Evolutionary conservation across 2,888 invertebrate species (phyloP).

Genomic region (Automeris io): DNA sequence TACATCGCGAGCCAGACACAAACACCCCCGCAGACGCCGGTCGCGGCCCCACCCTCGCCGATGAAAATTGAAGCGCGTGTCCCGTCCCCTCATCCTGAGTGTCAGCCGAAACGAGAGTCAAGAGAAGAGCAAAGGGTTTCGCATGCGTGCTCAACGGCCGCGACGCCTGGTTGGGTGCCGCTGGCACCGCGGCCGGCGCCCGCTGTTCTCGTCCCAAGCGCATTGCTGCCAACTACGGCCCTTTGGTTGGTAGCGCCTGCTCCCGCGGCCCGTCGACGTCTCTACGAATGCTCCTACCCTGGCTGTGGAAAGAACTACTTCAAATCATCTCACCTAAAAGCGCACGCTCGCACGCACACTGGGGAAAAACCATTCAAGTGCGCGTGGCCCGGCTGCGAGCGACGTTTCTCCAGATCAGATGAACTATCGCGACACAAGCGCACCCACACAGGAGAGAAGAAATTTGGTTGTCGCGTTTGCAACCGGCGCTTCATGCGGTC

Average conservation of each 20-base stretch:
- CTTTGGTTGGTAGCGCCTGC: constrained; percentile 63
- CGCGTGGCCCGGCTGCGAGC: constrained; percentile 90
- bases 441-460: constrained; percentile 97
- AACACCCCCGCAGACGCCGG: constrained; percentile 24
- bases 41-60: constrained; percentile 24
- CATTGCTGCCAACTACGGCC: constrained; percentile 52
- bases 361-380: constrained; percentile 95
- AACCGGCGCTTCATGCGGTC: constrained; percentile 91
- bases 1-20: constrained; percentile 68
- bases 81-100: constrained; percentile 41
- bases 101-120: constrained; percentile 22
- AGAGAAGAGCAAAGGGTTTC: constrained; percentile 38
- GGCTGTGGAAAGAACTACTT: constrained; percentile 97
- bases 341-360: constrained; percentile 95
- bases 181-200: constrained; percentile 67
- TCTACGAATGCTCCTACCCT: constrained; percentile 90
- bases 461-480: constrained; percentile 91
- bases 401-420: constrained; percentile 93
- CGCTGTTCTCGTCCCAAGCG: constrained; percentile 59
- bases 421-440: constrained; percentile 94
- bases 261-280: constrained; percentile 80
- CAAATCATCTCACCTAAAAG: constrained; percentile 97
- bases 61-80: constrained; percentile 37
- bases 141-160: constrained; percentile 24
- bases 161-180: constrained; percentile 55